phyloP scores from a whole-genome alignment of 2,888 invertebrate species.

The Tortrix viridana region DNA sequence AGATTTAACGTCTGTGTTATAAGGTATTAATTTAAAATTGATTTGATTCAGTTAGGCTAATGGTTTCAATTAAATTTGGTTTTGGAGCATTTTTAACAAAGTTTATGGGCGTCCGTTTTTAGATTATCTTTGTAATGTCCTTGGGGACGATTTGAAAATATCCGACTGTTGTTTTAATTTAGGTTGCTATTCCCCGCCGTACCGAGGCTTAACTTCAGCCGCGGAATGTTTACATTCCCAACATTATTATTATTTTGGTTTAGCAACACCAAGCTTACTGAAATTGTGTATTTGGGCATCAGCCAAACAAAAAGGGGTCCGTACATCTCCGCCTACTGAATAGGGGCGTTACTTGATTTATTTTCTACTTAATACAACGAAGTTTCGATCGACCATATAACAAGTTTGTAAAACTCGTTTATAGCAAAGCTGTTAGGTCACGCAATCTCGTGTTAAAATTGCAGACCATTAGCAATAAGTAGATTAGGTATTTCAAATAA shows the following conservation, averaged over 20 bases:
- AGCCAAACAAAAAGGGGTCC: slow-evolving; percentile 17
- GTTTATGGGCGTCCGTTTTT: too few species aligned
- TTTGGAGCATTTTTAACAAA: too few species aligned
- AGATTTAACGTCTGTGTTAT: slow-evolving; percentile 23
- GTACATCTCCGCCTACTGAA: slow-evolving; percentile 19
- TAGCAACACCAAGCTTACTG: slow-evolving; percentile 2
- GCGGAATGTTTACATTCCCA: not conserved
- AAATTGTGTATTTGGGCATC: slow-evolving; percentile 5
- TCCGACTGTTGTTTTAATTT: not conserved
- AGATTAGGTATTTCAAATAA: not conserved
- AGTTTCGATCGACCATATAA: slow-evolving; percentile 29
- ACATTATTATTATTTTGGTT: not conserved
- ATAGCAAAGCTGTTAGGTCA: slow-evolving; percentile 20
- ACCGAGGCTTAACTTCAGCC: not conserved
- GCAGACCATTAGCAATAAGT: not conserved
- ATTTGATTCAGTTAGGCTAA: too few species aligned
- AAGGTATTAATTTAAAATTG: slow-evolving; percentile 14
- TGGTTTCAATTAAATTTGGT: too few species aligned
- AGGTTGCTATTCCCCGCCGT: not conserved
- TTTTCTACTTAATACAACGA: slow-evolving; percentile 30
- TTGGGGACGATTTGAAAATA: not conserved
- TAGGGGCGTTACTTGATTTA: slow-evolving; percentile 33
- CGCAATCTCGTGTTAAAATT: slow-evolving; percentile 20
- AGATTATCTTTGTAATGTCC: too few species aligned
- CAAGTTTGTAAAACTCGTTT: slow-evolving; percentile 33